Evolutionary conservation across 2,797 vertebrate genomes (phyloP).

Genomic region (Hyperoplus lanceolatus): DNA sequence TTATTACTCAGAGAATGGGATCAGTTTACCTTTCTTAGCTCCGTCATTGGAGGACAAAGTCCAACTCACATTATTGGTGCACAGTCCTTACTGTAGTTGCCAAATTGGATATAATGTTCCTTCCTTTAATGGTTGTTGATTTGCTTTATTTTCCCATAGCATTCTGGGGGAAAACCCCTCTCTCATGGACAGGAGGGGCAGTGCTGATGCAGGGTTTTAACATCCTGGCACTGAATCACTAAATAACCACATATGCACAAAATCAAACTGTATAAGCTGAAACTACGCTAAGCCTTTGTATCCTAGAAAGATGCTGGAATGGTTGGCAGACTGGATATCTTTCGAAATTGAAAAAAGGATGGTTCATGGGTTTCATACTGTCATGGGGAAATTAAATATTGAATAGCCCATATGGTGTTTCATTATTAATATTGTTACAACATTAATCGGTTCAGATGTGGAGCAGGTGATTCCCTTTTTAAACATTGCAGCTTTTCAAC

Average conservation of each 20-base stretch:
- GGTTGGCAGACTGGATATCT: constrained; percentile 21
- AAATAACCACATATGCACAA: constrained; percentile 70
- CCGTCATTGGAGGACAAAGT: constrained; percentile 65
- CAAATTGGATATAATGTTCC: constrained; percentile 74
- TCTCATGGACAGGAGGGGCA: constrained; percentile 59
- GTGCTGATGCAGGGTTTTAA: constrained; percentile 69
- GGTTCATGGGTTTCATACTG: not conserved
- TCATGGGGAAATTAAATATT: not conserved
- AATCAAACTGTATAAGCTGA: constrained; percentile 57
- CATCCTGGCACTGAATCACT: constrained; percentile 75
- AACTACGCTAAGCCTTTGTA: constrained; percentile 42
- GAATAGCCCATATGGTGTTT: not conserved
- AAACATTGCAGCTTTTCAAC: constrained; percentile 29
- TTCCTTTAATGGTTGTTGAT: constrained; percentile 72
- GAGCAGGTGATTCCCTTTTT: constrained; percentile 47
- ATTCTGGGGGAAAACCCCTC: constrained; percentile 73
- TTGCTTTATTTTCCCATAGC: constrained; percentile 70
- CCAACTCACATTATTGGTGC: constrained; percentile 70
- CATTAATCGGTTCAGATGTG: constrained; percentile 33
- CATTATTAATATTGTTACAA: constrained; percentile 18
- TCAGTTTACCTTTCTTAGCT: constrained; percentile 70
- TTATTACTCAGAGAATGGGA: constrained; percentile 69
- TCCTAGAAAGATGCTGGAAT: constrained; percentile 24
- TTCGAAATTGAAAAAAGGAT: constrained; percentile 15
- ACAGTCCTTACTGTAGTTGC: constrained; percentile 54